phyloP scores from a whole-genome alignment of 2,888 invertebrate genomes.

The Epirrhoe alternata region DNA sequence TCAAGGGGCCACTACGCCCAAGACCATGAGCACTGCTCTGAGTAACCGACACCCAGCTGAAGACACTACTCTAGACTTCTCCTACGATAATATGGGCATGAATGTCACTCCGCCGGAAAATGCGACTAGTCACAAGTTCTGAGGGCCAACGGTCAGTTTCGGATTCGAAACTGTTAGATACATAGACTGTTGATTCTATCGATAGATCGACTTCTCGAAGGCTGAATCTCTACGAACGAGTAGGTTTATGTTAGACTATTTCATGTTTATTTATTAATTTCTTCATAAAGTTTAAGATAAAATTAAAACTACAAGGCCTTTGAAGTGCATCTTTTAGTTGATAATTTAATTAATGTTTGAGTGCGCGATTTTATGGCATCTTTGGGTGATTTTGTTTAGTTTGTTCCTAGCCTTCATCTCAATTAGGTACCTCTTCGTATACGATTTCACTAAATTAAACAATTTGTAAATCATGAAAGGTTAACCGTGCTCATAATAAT shows the following conservation, averaged over 20 bases:
- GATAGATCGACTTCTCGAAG: conserved; percentile 11
- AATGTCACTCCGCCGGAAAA: conserved; percentile 87
- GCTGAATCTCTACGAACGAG: conserved; percentile 20
- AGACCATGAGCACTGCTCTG: conserved; percentile 89
- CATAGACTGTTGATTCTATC: conserved; percentile 39
- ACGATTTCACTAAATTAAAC: neutral
- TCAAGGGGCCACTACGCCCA: conserved; percentile 85
- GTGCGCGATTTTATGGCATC: too few species aligned
- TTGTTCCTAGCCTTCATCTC: too few species aligned
- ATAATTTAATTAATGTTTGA: neutral
- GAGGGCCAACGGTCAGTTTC: conserved; percentile 57
- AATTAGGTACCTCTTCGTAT: too few species aligned
- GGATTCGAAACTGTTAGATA: conserved; percentile 52
- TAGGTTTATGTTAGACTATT: neutral
- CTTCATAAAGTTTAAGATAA: neutral
- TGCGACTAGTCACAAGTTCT: conserved; percentile 71
- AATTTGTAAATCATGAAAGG: neutral
- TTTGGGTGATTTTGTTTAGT: too few species aligned
- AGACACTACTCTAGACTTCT: conserved; percentile 90
- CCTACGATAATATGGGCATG: conserved; percentile 92
- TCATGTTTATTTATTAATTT: neutral
- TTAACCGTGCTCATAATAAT: neutral
- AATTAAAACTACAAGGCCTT: conserved; percentile 15
- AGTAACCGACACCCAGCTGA: conserved; percentile 91
- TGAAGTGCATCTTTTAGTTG: conserved; percentile 31